Evolutionary conservation across 2,888 invertebrate species (phyloP).

Genomic region (Chaitophorus viminalis): DNA sequence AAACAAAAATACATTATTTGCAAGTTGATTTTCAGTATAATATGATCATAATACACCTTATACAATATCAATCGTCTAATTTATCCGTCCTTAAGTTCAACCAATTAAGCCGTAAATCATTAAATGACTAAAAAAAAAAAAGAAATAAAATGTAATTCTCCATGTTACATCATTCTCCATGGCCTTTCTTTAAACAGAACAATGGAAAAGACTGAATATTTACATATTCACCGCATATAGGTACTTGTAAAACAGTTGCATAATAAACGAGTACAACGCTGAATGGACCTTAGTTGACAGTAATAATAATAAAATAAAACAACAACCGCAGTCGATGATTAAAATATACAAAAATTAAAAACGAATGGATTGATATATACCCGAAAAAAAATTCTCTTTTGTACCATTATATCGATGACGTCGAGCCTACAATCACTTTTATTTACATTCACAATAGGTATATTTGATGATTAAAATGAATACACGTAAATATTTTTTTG

Average conservation of each 20-base stretch:
- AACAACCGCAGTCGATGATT: background rate
- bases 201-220: conserved; percentile 26
- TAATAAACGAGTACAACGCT: conserved; percentile 19
- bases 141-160: background rate
- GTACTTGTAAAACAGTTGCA: background rate
- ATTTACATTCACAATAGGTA: no score
- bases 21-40: background rate
- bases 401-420: background rate
- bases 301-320: conserved; percentile 2
- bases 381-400: background rate
- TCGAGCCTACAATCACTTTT: no score
- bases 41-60: background rate
- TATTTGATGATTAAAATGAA: no score
- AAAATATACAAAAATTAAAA: background rate
- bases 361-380: background rate
- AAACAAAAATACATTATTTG: background rate
- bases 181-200: conserved; percentile 40
- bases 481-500: no score
- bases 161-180: conserved; percentile 26
- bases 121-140: background rate
- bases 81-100: conserved; percentile 25
- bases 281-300: background rate
- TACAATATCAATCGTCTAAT: conserved; percentile 12
- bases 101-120: conserved; percentile 43
- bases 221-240: conserved; percentile 14